Conservation (phyloP, 2,113 vertebrate species). For the Greenwoodochromis staneri region DNA sequence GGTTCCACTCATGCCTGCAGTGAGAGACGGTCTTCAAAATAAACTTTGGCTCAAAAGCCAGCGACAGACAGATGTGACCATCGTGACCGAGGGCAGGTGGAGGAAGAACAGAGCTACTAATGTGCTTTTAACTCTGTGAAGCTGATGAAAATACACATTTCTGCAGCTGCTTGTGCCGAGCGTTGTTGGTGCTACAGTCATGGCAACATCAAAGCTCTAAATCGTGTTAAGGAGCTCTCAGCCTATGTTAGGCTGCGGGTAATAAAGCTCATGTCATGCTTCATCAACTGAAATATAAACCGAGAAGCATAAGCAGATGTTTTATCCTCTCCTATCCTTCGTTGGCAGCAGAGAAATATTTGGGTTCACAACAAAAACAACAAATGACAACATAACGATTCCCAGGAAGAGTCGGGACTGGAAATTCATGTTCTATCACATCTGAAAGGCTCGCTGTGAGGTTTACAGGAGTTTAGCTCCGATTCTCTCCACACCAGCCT, state of each 20-base stretch:
- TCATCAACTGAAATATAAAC: background rate
- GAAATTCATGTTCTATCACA: background rate
- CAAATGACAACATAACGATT: background rate
- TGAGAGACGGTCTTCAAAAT: background rate
- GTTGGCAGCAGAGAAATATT: background rate
- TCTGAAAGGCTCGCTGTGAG: background rate
- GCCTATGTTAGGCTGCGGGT: rapidly evolving
- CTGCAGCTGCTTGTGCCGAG: background rate
- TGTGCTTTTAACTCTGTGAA: background rate
- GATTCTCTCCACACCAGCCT: background rate
- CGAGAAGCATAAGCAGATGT: background rate
- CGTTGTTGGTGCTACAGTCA: background rate
- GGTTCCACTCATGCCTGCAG: background rate
- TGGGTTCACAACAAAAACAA: background rate
- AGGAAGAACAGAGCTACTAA: background rate
- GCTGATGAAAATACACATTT: background rate
- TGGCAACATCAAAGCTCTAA: background rate
- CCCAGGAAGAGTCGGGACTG: background rate
- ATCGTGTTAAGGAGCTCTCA: rapidly evolving
- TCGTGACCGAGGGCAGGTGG: background rate
- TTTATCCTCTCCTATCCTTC: background rate
- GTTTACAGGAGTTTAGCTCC: background rate
- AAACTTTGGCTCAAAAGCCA: background rate
- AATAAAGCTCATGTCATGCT: background rate
- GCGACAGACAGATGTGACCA: background rate